These are phyloP conservation scores for Cyprinodon brontotheroides DNA, from an alignment of 2,113 vertebrate species.

Conservation along the genomic window DNA sequence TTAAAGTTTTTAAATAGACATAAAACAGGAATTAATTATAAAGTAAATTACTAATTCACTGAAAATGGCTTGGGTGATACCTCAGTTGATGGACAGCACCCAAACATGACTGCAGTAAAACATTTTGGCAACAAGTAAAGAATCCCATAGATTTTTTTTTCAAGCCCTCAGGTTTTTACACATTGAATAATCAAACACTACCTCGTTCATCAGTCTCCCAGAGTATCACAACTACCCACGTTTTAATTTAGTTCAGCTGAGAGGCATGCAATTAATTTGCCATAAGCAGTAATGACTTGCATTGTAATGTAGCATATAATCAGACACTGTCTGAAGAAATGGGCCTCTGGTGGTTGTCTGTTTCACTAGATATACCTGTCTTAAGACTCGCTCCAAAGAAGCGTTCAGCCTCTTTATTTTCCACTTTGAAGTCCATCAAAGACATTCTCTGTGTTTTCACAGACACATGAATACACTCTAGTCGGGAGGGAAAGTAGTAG, in stretches of 20 bases:
- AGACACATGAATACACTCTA: slow-evolving; percentile 6
- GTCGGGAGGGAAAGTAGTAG: slow-evolving; percentile 1
- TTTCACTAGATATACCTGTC: slow-evolving; percentile 48
- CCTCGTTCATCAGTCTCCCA: slow-evolving; percentile 55
- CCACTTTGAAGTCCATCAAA: slow-evolving; percentile 53
- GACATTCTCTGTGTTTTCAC: slow-evolving; percentile 4
- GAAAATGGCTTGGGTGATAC: background rate
- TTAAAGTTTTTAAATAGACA: background rate
- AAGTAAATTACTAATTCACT: background rate
- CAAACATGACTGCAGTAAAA: background rate
- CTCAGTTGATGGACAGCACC: too few species aligned
- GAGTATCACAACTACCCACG: slow-evolving; percentile 58
- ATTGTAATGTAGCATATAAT: slow-evolving; percentile 69
- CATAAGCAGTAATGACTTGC: slow-evolving; percentile 65
- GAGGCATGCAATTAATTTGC: slow-evolving; percentile 69
- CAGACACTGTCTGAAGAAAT: slow-evolving; percentile 46
- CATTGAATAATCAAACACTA: slow-evolving; percentile 35
- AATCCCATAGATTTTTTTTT: slow-evolving; percentile 2
- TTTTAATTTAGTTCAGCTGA: slow-evolving; percentile 66
- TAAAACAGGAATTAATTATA: background rate
- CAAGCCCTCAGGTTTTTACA: slow-evolving; percentile 27
- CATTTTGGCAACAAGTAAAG: background rate
- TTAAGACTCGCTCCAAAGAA: slow-evolving; percentile 19
- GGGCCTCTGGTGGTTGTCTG: slow-evolving; percentile 36
- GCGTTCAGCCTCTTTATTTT: slow-evolving; percentile 23